Base-by-base conservation (phyloP, 2,113 vertebrate genomes). In the Ictidomys tridecemlineatus region DNA sequence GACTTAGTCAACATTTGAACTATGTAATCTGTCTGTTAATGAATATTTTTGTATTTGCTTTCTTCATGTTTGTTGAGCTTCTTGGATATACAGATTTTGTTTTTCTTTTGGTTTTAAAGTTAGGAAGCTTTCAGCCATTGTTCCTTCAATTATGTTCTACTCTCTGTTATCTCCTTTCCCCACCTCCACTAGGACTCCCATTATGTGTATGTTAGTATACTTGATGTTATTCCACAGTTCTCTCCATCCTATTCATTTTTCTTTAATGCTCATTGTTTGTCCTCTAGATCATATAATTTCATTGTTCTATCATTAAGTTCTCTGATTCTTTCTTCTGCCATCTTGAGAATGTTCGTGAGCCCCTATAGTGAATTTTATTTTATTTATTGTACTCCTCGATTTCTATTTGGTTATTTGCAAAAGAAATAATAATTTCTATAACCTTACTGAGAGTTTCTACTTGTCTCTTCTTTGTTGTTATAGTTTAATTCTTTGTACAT, bases 301-400 rank as follows among this genome's bases (percentile, higher is more conserved):
- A 51, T 56, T 85, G 39, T 8, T 37, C 72, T 61, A 42, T 56
- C 63, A 78, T 70, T 76, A 85, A 58, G 20, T 58, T 58, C 56
- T 93, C 34, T 72, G 11, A 39, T 56, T 77, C 22, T 92, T 72
- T 30, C 8, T 67, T 91, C 13, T 53, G 2, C 53, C 65, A 65
- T 85, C 87, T 91, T 67, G 67, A 93, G 74, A 67, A 32, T 16
- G 17, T 42, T 63, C n/a, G n/a, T 89, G 30, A 85, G 3, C 8
- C 32, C 53, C 56, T 65, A 48, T 48, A 80, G 34, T 77, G 34
- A 83, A 89, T 48, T 80, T 88, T 89, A 88, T 39, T 74, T 84
- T 88, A 88, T 58, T 89, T 92, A 39, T 28, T 96, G 4, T 89
- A 72, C 16, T 93, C 32, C 58, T 65, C 30, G 74, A 76, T 9